phyloP scores from a whole-genome alignment of 2,888 invertebrate species.

The Acleris holmiana region DNA sequence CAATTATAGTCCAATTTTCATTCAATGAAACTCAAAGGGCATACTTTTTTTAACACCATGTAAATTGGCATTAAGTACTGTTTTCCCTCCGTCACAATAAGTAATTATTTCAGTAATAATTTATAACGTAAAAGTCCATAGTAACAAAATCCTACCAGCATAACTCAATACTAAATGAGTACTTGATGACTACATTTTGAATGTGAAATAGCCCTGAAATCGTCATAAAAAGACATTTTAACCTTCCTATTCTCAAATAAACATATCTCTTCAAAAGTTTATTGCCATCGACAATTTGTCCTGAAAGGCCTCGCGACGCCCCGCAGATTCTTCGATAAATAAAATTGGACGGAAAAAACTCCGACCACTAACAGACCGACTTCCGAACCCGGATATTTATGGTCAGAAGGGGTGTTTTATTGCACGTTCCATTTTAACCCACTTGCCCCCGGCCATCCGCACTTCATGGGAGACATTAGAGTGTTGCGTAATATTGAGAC shows the following conservation, averaged over 20 bases:
- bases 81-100: no score
- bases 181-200: no score
- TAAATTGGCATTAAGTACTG: no score
- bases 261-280: constrained; percentile 20
- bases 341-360: constrained; percentile 71
- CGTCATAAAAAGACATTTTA: background rate
- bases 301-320: constrained; percentile 50
- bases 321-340: constrained; percentile 71
- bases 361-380: constrained; percentile 82
- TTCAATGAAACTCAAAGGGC: no score
- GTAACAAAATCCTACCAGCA: no score
- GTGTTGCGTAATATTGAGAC: constrained; percentile 44
- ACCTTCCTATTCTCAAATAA: background rate
- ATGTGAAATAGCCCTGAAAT: background rate
- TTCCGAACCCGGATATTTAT: constrained; percentile 82
- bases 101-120: no score
- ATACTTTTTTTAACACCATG: no score
- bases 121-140: no score
- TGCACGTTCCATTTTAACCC: constrained; percentile 80
- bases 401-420: constrained; percentile 82
- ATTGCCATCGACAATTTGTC: constrained; percentile 36
- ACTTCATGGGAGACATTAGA: constrained; percentile 62
- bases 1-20: no score
- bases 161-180: no score
- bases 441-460: constrained; percentile 79